phyloP scores from a whole-genome alignment of 2,797 vertebrate species.

The Trachops cirrhosus region DNA sequence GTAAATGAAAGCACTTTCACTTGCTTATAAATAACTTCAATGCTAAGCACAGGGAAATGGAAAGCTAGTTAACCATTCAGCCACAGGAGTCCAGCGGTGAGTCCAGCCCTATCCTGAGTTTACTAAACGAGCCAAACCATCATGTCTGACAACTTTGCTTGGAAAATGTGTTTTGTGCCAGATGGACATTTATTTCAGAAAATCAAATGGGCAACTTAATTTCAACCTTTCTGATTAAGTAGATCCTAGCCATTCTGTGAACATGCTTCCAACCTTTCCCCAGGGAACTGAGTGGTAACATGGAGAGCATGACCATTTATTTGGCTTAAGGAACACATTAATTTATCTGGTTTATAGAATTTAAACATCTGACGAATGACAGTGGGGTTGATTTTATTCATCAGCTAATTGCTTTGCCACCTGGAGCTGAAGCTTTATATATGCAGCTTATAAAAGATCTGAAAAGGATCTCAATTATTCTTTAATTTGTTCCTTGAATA shows the following conservation, averaged over 20 bases:
- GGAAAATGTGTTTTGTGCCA: conserved; percentile 58
- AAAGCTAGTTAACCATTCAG: background rate
- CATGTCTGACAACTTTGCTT: conserved; percentile 55
- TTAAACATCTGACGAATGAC: conserved; percentile 93
- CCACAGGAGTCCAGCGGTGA: background rate
- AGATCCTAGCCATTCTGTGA: conserved; percentile 73
- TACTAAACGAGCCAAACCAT: conserved; percentile 53
- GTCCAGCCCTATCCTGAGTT: conserved; percentile 12
- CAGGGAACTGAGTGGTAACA: conserved; percentile 84
- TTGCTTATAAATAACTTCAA: conserved; percentile 29
- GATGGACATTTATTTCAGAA: conserved; percentile 74
- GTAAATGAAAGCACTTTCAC: conserved; percentile 12
- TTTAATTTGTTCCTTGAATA: conserved; percentile 96
- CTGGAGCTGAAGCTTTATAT: conserved; percentile 94
- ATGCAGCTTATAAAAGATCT: conserved; percentile 93
- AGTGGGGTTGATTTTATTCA: conserved; percentile 97
- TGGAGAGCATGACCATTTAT: conserved; percentile 91
- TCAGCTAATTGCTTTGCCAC: conserved; percentile 98
- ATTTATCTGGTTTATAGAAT: conserved; percentile 95
- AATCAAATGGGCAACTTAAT: conserved; percentile 80
- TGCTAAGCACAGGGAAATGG: background rate
- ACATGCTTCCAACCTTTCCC: conserved; percentile 79
- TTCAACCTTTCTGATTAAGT: conserved; percentile 80
- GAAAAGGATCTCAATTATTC: conserved; percentile 92
- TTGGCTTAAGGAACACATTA: conserved; percentile 93